Evolutionary conservation across 1,140 invertebrate species (phyloP), one percentile per base, ranked within the genome.

Genomic region (Zaprionus camerounensis): DNA sequence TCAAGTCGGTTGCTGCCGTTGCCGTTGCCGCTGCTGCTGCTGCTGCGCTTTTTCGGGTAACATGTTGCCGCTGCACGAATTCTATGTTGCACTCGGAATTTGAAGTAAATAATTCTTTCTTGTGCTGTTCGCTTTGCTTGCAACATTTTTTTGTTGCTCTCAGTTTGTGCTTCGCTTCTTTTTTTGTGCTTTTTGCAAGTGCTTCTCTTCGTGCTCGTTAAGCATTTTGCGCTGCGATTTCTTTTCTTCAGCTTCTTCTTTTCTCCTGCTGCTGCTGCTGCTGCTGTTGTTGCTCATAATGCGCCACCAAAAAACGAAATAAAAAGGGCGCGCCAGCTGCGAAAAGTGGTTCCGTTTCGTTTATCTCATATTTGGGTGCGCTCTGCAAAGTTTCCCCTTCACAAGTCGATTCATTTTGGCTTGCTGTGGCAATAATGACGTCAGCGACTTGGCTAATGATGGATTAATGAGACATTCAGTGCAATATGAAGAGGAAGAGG

Each of bases 331-430:
- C 76, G 76, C 62, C 68, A 81, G 73, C 73, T 81, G 71, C 71
- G 76, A 91, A 82, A 80, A 84, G 88, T 82, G 83, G 83, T 91
- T 91, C 83, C 87, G 83, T 91, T 87, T 91, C 88, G 76, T 91
- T 91, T 91, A 91, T 91, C 87, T 91, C 76, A 76, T 76, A 65
- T 85, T 82, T 58, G 71, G 58, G 62, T 58, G 74, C 68, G 67
- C 64, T 81, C 68, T 67, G 62, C 62, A 61, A 63, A 12, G 24
- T 58, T 57, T 31, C 51, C 53, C 64, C 53, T 36, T 4, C 22
- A 31, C 1, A 49, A 49, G 17, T 20, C n/a, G n/a, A 22, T 51
- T 22, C n/a, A 17, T 22, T 31, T 31, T 31, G 28, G 28, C 28
- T 31, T 31, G 28, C 28, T 22, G 46, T 17, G 38, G 38, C 38